Evolutionary conservation across 2,888 invertebrate species (phyloP).

Genomic region (Drosophila austrosaltans): DNA sequence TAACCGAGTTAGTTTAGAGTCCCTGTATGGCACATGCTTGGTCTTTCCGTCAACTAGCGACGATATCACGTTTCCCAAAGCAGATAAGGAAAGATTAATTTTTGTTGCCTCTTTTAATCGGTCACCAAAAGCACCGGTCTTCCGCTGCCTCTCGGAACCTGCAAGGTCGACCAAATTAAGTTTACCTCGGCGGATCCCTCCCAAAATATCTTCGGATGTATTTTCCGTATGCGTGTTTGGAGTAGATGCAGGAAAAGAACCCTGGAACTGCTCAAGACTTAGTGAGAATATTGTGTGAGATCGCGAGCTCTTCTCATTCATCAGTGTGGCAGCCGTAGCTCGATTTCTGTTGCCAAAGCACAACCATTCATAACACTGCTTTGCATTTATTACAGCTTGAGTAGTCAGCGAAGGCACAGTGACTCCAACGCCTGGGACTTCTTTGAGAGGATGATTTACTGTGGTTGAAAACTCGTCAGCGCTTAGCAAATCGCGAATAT

Average conservation of each 20-base stretch:
- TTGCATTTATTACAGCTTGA: constrained; percentile 90
- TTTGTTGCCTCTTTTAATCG: constrained; percentile 94
- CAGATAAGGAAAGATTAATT: constrained; percentile 94
- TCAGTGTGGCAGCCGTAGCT: constrained; percentile 92
- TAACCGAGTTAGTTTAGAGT: constrained; percentile 92
- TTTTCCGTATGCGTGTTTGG: neutral
- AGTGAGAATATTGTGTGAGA: constrained; percentile 95
- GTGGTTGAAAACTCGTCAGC: constrained; percentile 84
- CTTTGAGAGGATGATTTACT: constrained; percentile 84
- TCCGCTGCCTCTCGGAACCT: constrained; percentile 93
- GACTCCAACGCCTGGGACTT: constrained; percentile 85
- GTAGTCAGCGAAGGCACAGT: constrained; percentile 86
- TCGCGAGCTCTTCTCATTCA: constrained; percentile 94
- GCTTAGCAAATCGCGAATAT: constrained; percentile 93
- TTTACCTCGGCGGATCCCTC: constrained; percentile 84
- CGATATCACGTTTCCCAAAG: constrained; percentile 93
- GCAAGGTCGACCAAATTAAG: constrained; percentile 95
- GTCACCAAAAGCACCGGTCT: constrained; percentile 93
- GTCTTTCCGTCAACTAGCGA: constrained; percentile 92
- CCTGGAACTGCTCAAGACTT: constrained; percentile 90
- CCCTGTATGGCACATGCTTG: constrained; percentile 91
- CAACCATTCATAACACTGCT: constrained; percentile 90
- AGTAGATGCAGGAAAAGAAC: constrained; percentile 17
- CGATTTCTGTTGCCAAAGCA: constrained; percentile 91
- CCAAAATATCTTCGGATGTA: constrained; percentile 28